phyloP scores from a whole-genome alignment of 2,113 vertebrate genomes.

The Ornithorhynchus anatinus region DNA sequence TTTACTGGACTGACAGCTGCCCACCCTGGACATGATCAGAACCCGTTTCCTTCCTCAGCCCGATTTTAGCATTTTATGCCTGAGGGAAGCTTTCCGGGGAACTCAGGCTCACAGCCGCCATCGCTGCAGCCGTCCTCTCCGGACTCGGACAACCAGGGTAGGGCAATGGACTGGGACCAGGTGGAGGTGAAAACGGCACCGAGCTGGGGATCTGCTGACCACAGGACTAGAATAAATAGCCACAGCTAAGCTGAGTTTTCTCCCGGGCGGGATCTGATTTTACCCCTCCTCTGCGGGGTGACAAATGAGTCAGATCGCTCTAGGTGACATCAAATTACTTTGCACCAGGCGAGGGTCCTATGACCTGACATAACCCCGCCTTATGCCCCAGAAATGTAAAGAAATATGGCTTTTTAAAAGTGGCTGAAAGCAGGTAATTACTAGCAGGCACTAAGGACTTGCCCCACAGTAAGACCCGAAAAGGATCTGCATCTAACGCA shows the following conservation, averaged over 20 bases:
- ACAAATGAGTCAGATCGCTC: slow-evolving; percentile 49
- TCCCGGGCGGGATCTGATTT: background rate
- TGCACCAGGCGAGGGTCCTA: slow-evolving; percentile 44
- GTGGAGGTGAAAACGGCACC: background rate
- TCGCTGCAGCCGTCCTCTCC: too few relatives aligned
- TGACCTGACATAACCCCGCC: slow-evolving; percentile 52
- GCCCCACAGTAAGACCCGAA: slow-evolving; percentile 38
- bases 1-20: background rate
- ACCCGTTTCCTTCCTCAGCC: too few relatives aligned
- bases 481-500: slow-evolving; percentile 6
- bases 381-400: slow-evolving; percentile 55
- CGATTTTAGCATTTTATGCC: too few relatives aligned
- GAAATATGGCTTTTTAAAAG: slow-evolving; percentile 66
- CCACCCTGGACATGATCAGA: too few relatives aligned
- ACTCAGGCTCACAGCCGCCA: too few relatives aligned
- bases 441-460: slow-evolving; percentile 56
- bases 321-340: slow-evolving; percentile 49
- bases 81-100: too few relatives aligned
- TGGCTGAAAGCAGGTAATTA: slow-evolving; percentile 68
- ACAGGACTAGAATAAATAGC: background rate
- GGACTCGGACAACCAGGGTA: too few relatives aligned
- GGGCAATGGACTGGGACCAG: too few relatives aligned
- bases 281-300: slow-evolving; percentile 16
- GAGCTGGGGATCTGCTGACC: background rate
- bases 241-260: background rate